Evolutionary conservation across 2,797 vertebrate genomes (phyloP).

Genomic region (Crocodylus rhombifer): DNA sequence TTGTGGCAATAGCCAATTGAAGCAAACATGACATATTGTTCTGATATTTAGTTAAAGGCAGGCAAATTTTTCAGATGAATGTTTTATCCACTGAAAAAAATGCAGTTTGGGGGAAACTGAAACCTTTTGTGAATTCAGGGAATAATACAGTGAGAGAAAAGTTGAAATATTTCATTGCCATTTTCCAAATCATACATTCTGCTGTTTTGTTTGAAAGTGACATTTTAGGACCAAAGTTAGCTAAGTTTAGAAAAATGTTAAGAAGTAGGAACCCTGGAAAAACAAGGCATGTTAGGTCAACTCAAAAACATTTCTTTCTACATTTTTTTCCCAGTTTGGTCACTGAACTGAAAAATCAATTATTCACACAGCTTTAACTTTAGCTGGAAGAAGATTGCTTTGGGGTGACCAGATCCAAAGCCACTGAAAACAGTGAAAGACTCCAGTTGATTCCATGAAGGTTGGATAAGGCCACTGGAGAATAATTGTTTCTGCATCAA

Average conservation of each 20-base stretch:
- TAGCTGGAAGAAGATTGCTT: background rate
- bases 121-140: background rate
- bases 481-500: background rate
- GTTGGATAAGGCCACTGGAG: background rate
- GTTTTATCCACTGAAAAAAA: background rate
- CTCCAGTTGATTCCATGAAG: background rate
- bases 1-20: slow-evolving; percentile 13
- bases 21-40: background rate
- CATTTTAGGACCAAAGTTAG: background rate
- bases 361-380: background rate
- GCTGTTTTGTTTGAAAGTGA: background rate
- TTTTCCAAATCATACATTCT: background rate
- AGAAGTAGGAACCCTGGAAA: background rate
- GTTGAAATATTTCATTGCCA: background rate
- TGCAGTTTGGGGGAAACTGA: background rate
- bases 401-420: background rate
- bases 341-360: fast-evolving
- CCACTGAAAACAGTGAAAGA: background rate
- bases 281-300: background rate
- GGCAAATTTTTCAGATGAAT: background rate
- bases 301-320: background rate
- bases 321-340: background rate
- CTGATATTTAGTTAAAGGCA: background rate
- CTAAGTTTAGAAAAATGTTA: background rate
- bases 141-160: background rate